Evolutionary conservation across 1,140 invertebrate species (phyloP).

Genomic region (Pseudomyrmex gracilis): DNA sequence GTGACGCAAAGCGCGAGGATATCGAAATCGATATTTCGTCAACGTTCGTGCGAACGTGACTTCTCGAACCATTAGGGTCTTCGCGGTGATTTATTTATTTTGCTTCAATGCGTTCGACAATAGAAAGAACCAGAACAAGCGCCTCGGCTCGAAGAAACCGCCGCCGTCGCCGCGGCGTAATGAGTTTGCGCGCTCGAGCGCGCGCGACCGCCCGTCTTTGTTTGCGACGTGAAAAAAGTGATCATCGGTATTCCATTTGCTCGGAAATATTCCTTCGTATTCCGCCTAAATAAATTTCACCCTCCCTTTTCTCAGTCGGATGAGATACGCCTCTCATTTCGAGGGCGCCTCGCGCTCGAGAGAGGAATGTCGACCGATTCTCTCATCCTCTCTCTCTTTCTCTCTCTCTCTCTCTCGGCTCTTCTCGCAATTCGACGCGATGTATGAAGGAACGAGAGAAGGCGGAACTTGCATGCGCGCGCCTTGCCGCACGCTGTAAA

Average conservation of each 20-base stretch:
- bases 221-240: neutral
- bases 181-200: neutral
- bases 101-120: neutral
- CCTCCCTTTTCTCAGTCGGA: conserved; percentile 38
- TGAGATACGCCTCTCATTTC: conserved; percentile 66
- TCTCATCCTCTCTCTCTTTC: neutral
- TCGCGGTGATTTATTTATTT: conserved; percentile 1
- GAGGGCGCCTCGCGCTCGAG: neutral
- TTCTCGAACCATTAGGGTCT: no score
- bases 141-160: neutral
- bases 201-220: neutral
- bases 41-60: neutral
- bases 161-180: neutral
- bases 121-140: neutral
- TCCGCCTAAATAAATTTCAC: conserved; percentile 70
- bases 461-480: conserved; percentile 32
- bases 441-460: conserved; percentile 34
- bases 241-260: conserved; percentile 30
- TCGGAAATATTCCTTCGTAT: conserved; percentile 53
- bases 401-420: neutral
- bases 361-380: conserved; percentile 26
- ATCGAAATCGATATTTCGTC: neutral
- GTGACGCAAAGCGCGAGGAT: neutral
- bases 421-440: neutral
- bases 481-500: conserved; percentile 64